Percentiles rank a stretch among this genome's conserved stretches.
Conservation (phyloP, 2,113 vertebrate species). For the Cranoglanis bouderius region DNA sequence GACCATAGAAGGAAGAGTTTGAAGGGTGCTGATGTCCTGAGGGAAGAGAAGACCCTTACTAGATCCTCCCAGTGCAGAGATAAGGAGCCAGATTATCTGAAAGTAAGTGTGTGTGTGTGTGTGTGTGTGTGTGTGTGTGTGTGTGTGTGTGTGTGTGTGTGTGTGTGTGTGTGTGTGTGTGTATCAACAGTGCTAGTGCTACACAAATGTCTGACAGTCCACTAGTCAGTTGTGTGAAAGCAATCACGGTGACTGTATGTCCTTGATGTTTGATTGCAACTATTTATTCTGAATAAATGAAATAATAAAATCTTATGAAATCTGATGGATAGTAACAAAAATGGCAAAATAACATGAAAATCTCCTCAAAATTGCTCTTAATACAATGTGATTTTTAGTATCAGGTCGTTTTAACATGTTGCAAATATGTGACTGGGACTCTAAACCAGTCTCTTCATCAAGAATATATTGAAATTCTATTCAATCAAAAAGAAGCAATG, state of each 20-base stretch:
- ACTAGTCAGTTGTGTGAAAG: not conserved
- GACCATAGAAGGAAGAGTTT: constrained; percentile 47
- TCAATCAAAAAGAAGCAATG: constrained; percentile 12
- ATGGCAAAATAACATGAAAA: not conserved
- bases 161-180: not conserved
- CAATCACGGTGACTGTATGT: not conserved
- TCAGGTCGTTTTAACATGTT: not conserved
- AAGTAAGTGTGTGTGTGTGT: not conserved
- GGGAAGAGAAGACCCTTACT: constrained; percentile 17
- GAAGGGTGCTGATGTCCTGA: not conserved
- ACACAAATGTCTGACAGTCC: not conserved
- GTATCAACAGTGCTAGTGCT: not conserved
- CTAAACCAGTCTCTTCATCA: not conserved
- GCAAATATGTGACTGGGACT: not conserved
- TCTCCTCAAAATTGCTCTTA: not conserved
- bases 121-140: not conserved
- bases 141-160: not conserved
- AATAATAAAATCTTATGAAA: constrained; percentile 8
- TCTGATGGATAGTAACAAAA: not conserved
- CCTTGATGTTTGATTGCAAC: not conserved
- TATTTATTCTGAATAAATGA: not conserved
- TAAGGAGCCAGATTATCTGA: constrained; percentile 1
- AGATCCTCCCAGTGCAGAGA: not conserved
- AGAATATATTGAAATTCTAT: constrained; percentile 15
- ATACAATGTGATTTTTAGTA: not conserved